Evolutionary conservation across 2,797 vertebrate species (phyloP).

Genomic region (Perodicticus potto): DNA sequence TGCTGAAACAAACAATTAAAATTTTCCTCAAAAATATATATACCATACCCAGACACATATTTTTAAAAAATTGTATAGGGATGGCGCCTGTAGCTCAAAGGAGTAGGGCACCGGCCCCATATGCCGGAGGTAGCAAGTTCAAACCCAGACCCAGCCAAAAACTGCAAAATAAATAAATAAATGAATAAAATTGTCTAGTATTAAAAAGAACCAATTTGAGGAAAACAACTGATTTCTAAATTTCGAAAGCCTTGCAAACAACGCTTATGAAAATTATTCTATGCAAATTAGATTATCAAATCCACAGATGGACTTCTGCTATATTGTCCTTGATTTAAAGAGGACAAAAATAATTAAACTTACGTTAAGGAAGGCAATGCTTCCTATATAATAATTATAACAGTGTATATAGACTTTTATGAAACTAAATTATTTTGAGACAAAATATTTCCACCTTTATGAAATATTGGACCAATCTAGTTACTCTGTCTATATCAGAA

Average conservation of each 20-base stretch:
- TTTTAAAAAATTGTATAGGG: not conserved
- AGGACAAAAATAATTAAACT: not conserved
- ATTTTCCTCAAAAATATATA: slow-evolving; percentile 7
- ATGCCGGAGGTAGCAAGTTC: too few species aligned
- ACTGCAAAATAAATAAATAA: too few species aligned
- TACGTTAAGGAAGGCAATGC: not conserved
- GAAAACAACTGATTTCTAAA: slow-evolving; percentile 22
- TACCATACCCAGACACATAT: not conserved
- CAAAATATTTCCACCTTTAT: not conserved
- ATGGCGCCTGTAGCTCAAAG: too few species aligned
- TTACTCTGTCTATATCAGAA: not conserved
- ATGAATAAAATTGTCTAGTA: not conserved
- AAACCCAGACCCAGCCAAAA: too few species aligned
- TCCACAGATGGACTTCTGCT: not conserved
- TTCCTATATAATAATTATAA: not conserved
- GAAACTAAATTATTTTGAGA: not conserved
- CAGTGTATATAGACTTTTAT: not conserved
- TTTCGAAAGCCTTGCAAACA: slow-evolving; percentile 56
- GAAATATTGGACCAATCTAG: not conserved
- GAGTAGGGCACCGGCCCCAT: too few species aligned
- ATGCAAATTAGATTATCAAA: slow-evolving; percentile 12
- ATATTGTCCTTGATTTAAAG: slow-evolving; percentile 14
- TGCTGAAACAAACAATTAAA: slow-evolving; percentile 54
- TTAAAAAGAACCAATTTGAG: slow-evolving; percentile 37
- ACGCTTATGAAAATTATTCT: slow-evolving; percentile 20